Base-by-base conservation (phyloP, 2,797 vertebrate species). In the Tangara arthus region DNA sequence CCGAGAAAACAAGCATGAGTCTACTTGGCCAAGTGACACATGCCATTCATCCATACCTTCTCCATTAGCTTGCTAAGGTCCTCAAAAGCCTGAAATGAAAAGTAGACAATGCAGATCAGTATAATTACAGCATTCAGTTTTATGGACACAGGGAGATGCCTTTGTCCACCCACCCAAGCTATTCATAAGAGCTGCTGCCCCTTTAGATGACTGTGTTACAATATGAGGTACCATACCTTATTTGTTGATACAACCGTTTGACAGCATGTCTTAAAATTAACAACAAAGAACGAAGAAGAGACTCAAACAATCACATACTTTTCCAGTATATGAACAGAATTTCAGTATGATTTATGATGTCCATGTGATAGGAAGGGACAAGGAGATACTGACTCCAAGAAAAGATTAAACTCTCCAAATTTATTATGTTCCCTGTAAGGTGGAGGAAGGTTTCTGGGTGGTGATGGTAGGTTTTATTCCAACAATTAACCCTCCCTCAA, bases 11-110 rank as follows among this genome's bases (percentile, higher is more conserved):
- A 52, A 70, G 30, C 2, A 0, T 17, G 56, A 66, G 32, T 47
- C 60, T 65, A 7, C 19, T 79, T 13, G 37, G 13, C 2, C 44
- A 84, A 46, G 61, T n/a, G 6, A 80, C 55, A 65, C 11, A 11
- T 42, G 73, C 56, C 85, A 93, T 98, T 99, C 85, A 92, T 98
- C 99, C 89, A 92, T 98, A 99, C 99, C 99, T 99, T 99, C 92
- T 99, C 98, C 99, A 99, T 99, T 57, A 99, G 98, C 93, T 99
- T 99, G 97, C 98, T 99, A 87, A 99, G 99, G 94, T 99, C 99
- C 97, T 99, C 99, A 98, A 99, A 99, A 63, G 99, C 99, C 99
- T 99, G 97, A 91, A 98, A 97, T 53, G 57, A 95, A 91, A 97
- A 97, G 93, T 20, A 61, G 81, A 81, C 44, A 92, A 60, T 64